phyloP scores from a whole-genome alignment of 2,888 invertebrate species.

The Odontothrips loti region DNA sequence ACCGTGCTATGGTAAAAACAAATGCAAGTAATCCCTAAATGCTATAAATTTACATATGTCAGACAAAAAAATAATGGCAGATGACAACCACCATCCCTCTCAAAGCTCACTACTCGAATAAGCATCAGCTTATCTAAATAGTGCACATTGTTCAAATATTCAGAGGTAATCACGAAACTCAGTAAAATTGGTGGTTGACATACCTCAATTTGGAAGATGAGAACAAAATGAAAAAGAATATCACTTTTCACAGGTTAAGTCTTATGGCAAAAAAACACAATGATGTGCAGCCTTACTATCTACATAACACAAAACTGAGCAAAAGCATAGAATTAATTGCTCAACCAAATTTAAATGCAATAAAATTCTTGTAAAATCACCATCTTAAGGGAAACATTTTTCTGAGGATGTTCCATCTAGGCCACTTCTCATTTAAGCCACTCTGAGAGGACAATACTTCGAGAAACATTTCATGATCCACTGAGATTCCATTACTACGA shows the following conservation, averaged over 20 bases:
- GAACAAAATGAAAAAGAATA: background rate
- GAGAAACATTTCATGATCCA: too few relatives aligned
- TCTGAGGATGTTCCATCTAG: background rate
- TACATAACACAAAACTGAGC: background rate
- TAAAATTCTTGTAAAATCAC: background rate
- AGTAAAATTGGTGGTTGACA: background rate
- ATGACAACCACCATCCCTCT: background rate
- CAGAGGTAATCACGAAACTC: background rate
- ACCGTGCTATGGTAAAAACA: background rate
- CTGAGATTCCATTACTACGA: too few relatives aligned
- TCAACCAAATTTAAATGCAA: conserved; percentile 7
- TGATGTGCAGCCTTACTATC: background rate
- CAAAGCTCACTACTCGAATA: background rate
- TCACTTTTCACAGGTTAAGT: background rate
- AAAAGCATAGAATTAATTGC: background rate
- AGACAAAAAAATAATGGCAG: background rate
- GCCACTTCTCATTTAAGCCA: background rate
- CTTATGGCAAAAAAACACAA: conserved; percentile 4
- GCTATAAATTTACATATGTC: background rate
- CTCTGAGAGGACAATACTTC: background rate
- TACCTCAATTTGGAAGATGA: too few relatives aligned
- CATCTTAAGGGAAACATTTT: background rate
- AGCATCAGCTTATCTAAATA: background rate
- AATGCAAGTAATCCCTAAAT: background rate
- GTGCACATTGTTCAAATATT: background rate